These are phyloP conservation scores for Meloe dianella DNA, from an alignment of 2,888 invertebrate genomes.

Conservation along the genomic window DNA sequence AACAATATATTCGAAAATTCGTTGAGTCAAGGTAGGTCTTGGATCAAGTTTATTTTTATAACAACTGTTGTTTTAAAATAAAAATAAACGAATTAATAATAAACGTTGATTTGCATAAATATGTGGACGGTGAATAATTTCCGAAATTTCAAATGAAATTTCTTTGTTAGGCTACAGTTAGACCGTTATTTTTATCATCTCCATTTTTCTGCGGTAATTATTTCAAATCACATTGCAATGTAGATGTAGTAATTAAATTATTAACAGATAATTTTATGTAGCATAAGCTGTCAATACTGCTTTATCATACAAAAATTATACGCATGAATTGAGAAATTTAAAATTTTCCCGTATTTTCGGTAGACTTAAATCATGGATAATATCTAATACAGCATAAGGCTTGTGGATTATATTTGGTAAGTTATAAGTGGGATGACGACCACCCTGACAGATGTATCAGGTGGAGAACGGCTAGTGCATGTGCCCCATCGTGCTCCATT, in stretches of 20 bases:
- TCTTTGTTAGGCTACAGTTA: constrained; percentile 3
- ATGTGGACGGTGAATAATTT: constrained; percentile 15
- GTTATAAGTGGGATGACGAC: not conserved
- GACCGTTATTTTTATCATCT: not conserved
- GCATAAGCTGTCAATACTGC: not conserved
- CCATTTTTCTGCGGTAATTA: not conserved
- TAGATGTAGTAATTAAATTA: not conserved
- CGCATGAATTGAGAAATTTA: no score
- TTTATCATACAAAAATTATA: not conserved
- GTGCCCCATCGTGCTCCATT: constrained; percentile 22
- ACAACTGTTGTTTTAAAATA: constrained; percentile 17
- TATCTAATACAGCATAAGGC: not conserved
- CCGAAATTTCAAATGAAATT: constrained; percentile 4
- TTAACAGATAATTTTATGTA: not conserved
- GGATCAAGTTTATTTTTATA: not conserved
- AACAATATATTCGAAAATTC: no score
- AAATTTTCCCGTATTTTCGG: not conserved
- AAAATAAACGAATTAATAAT: not conserved
- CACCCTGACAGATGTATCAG: constrained; percentile 28
- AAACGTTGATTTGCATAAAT: constrained; percentile 22
- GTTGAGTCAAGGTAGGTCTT: constrained; percentile 13
- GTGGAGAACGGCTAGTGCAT: constrained; percentile 25
- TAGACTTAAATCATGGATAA: not conserved
- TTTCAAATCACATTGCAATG: not conserved
- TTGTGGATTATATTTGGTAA: constrained; percentile 2